Evolutionary conservation across 2,113 vertebrate species (phyloP).

Genomic region (Ochotona curzoniae): DNA sequence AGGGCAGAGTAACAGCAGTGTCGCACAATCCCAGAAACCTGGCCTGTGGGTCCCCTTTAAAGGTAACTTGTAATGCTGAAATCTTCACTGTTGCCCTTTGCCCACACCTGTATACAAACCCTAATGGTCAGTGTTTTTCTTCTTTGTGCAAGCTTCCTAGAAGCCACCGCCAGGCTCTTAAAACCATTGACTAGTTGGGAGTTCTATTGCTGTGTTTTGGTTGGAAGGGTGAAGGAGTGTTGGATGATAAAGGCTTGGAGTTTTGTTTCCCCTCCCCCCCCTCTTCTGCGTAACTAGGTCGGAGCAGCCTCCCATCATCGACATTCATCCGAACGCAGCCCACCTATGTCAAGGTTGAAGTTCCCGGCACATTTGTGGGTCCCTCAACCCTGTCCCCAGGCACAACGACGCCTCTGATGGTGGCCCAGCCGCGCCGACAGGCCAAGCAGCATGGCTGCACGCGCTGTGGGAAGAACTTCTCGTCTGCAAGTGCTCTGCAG

Average conservation of each 20-base stretch:
- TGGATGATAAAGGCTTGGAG: neutral
- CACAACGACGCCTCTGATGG: constrained; percentile 86
- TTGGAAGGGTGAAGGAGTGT: neutral
- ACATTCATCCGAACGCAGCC: constrained; percentile 91
- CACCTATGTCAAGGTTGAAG: constrained; percentile 93
- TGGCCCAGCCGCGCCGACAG: constrained; percentile 89
- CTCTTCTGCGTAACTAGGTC: constrained; percentile 82
- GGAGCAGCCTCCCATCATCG: constrained; percentile 85
- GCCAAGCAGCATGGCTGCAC: constrained; percentile 95
- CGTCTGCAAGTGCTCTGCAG: constrained; percentile 97
- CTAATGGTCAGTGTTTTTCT: neutral
- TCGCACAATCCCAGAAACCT: neutral
- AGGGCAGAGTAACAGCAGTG: neutral
- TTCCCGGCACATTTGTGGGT: constrained; percentile 91
- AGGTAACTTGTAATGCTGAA: neutral
- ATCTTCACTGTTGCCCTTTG: too few relatives aligned
- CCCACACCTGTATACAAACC: neutral
- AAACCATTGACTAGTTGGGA: fast-evolving
- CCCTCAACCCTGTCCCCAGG: constrained; percentile 89
- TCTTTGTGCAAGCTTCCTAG: fast-evolving
- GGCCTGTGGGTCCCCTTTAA: neutral
- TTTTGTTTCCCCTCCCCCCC: neutral
- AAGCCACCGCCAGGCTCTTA: neutral
- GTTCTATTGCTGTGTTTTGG: neutral
- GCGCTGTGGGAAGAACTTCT: constrained; percentile 96